Conservation (phyloP, 2,113 vertebrate genomes). For the Thalassoma bifasciatum region DNA sequence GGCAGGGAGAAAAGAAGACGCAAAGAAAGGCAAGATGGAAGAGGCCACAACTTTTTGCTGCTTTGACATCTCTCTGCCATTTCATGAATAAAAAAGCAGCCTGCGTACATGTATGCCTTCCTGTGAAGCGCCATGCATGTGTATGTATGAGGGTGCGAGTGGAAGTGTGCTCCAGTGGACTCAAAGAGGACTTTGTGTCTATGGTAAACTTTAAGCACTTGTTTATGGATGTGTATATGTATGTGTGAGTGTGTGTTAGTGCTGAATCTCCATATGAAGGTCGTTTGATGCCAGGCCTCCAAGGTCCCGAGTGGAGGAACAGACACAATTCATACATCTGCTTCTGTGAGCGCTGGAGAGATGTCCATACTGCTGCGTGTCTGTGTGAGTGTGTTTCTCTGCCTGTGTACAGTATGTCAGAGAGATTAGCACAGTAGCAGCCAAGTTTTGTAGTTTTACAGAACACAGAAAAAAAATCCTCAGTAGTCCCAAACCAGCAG, state of each 20-base stretch:
- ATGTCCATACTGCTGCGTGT: background rate
- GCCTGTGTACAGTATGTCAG: constrained; percentile 27
- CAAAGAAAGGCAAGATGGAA: background rate
- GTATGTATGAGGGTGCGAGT: constrained; percentile 39
- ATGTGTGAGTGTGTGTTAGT: constrained; percentile 14
- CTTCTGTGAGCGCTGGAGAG: constrained; percentile 23
- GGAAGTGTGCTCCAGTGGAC: background rate
- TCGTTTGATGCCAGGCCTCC: constrained; percentile 36
- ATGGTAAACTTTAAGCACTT: constrained; percentile 1
- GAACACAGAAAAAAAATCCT: constrained; percentile 23
- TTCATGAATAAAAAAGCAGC: constrained; percentile 16
- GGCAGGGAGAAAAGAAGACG: constrained; percentile 7
- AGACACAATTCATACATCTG: constrained; percentile 49
- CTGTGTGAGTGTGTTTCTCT: constrained; percentile 14
- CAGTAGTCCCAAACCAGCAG: constrained; percentile 53
- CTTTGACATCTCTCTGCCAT: constrained; percentile 51
- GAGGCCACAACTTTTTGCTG: constrained; percentile 19
- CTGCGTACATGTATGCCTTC: constrained; percentile 20
- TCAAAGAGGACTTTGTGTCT: constrained; percentile 9
- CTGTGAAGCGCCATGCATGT: constrained; percentile 23
- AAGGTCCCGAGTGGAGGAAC: constrained; percentile 44
- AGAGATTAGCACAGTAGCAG: constrained; percentile 39
- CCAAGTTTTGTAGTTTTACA: constrained; percentile 54
- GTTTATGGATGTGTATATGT: constrained; percentile 15
- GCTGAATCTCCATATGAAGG: constrained; percentile 49